Evolutionary conservation across 1,140 invertebrate genomes (phyloP).

Genomic region (Drosophila suzukii): DNA sequence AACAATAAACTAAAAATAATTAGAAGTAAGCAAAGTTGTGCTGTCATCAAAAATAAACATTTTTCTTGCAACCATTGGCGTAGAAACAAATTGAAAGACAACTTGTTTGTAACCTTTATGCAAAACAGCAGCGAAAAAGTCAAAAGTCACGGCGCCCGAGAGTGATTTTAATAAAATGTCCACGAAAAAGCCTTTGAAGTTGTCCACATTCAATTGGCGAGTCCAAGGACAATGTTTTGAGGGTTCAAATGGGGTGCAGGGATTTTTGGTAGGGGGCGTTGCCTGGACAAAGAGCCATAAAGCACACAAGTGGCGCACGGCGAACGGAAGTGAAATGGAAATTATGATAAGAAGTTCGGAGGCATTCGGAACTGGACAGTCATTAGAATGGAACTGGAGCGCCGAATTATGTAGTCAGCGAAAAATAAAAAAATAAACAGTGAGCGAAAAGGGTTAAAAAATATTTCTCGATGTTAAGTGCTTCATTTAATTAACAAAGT

Average conservation of each 20-base stretch:
- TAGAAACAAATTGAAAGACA: slow-evolving; percentile 51
- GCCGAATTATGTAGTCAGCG: slow-evolving; percentile 57
- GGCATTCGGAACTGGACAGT: slow-evolving; percentile 42
- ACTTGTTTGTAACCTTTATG: slow-evolving; percentile 51
- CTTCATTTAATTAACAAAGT: slow-evolving; percentile 82
- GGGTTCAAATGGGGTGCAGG: background rate
- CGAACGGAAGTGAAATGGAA: slow-evolving; percentile 69
- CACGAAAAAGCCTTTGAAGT: slow-evolving; percentile 62
- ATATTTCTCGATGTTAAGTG: slow-evolving; percentile 79
- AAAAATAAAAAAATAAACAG: slow-evolving; percentile 19
- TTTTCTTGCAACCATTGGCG: slow-evolving; percentile 25
- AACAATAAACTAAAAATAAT: slow-evolving; percentile 68
- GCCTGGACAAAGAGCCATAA: slow-evolving; percentile 26
- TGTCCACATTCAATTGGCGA: slow-evolving; percentile 44
- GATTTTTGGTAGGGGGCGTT: slow-evolving; percentile 4
- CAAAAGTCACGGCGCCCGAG: slow-evolving; percentile 36
- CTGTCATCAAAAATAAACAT: slow-evolving; percentile 35
- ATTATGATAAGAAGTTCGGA: slow-evolving; percentile 68
- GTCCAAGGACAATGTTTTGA: background rate
- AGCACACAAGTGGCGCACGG: slow-evolving; percentile 43
- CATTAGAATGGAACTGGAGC: slow-evolving; percentile 66
- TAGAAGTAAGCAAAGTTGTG: slow-evolving; percentile 53
- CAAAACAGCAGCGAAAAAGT: slow-evolving; percentile 28
- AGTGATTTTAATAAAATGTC: slow-evolving; percentile 68
- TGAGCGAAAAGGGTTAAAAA: slow-evolving; percentile 37